A percentile compares a stretch with the other conserved stretches of the same genome.
phyloP scores from a whole-genome alignment of 2,113 vertebrate species.

The Octodon degus region DNA sequence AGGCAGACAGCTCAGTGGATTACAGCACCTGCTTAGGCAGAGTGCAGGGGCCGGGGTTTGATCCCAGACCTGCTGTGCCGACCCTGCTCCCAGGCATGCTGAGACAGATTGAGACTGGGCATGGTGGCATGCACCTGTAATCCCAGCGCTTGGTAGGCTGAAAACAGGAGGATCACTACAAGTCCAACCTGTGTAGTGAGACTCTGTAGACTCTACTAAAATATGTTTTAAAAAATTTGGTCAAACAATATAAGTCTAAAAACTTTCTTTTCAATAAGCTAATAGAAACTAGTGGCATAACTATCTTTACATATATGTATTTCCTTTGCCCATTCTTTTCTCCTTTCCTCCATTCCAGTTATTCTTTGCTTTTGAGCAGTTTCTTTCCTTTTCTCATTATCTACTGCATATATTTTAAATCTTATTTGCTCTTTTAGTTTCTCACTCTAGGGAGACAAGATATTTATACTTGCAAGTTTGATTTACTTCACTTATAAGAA shows the following conservation, averaged over 20 bases:
- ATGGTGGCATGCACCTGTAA: no score
- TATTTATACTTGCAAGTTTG: background rate
- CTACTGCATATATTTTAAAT: background rate
- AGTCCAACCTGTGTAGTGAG: no score
- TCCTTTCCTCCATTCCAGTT: background rate
- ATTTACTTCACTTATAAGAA: background rate
- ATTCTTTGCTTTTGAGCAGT: background rate
- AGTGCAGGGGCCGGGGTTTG: no score
- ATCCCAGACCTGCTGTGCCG: no score
- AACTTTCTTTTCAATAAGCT: background rate
- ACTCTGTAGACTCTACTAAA: no score
- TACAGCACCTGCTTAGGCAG: no score
- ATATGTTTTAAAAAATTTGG: no score
- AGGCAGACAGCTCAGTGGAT: no score
- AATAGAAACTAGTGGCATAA: background rate
- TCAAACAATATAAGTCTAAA: background rate
- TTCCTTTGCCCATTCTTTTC: background rate
- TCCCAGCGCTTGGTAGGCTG: no score
- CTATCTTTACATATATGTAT: background rate
- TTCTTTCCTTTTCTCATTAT: background rate
- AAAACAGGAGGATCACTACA: no score
- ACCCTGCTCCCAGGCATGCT: no score
- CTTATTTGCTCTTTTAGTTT: background rate
- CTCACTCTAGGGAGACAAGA: background rate
- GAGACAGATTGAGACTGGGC: no score